Base-by-base conservation (phyloP, 2,888 invertebrate genomes). In the Agriopis aurantiaria region DNA sequence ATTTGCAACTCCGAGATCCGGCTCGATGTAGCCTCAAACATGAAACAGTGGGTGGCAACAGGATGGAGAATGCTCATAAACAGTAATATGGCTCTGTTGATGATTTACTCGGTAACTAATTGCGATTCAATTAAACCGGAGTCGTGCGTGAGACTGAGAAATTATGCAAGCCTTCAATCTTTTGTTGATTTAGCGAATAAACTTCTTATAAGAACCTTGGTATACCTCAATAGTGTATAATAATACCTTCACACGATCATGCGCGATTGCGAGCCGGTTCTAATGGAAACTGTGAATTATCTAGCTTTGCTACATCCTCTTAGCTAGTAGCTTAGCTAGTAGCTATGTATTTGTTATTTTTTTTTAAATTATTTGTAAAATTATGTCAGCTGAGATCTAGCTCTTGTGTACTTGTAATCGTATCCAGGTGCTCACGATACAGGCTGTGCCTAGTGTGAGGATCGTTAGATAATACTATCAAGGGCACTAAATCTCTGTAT, bases 91-190 rank as follows among this genome's bases (percentile, higher is more conserved):
- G 80, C 82, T 77, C 82, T 81, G 77, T 80, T 86, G 85, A 86
- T 85, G 82, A 82, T 87, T 58, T 57, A 55, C 45, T 58, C 10
- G 46, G 33, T 33, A 46, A 83, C 41, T 88, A 90, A 90, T 88
- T 88, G 85, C 81, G 85, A 85, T 84, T 83, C 83, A 86, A 89
- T 90, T 88, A 88, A 86, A 79, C 79, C 81, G 72, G 80, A 84
- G 80, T 82, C 85, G 86, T 91, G 90, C 92, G 91, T 92, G 92
- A 86, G 91, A 89, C 88, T 92, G 88, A 88, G 90, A 92, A 90
- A 91, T 92, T 89, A 89, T 89, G 88, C 87, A 90, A 91, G 87
- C 87, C 87, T 90, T 88, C 88, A 89, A 88, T 88, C 88, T 91
- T 92, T 92, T 91, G 91, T 92, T 90, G 81, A 85, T 74, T 71